These are phyloP conservation scores for Trichopria drosophilae DNA, from an alignment of 2,888 invertebrate genomes.

Conservation along the genomic window DNA sequence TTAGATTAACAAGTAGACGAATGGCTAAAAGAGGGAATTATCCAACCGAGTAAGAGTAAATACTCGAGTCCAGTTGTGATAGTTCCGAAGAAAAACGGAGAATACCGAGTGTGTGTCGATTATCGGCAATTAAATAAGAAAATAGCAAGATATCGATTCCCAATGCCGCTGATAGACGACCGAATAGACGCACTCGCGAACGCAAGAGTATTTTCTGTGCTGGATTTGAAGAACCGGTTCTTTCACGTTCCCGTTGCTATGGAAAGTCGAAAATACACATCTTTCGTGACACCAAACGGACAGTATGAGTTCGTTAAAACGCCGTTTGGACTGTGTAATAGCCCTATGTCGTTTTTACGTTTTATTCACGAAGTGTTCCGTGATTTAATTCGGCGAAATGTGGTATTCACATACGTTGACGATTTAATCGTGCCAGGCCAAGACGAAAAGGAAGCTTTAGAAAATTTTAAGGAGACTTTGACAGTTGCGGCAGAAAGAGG, in stretches of 20 bases:
- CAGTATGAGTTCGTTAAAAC: slow-evolving; percentile 35
- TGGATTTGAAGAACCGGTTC: slow-evolving; percentile 39
- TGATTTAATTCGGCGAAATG: slow-evolving; percentile 5
- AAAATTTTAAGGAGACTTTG: neutral
- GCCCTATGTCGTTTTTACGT: slow-evolving; percentile 20
- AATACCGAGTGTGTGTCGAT: slow-evolving; percentile 37
- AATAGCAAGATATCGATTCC: slow-evolving; percentile 35
- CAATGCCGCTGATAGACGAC: slow-evolving; percentile 40
- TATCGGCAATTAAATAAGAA: slow-evolving; percentile 35
- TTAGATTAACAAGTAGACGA: slow-evolving; percentile 26
- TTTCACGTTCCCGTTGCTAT: slow-evolving; percentile 37
- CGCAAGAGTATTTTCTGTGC: slow-evolving; percentile 29
- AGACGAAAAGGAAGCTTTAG: slow-evolving; percentile 24
- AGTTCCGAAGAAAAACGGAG: slow-evolving; percentile 24
- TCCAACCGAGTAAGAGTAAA: slow-evolving; percentile 15
- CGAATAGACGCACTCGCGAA: slow-evolving; percentile 32
- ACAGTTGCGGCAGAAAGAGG: neutral
- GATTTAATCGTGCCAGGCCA: slow-evolving; percentile 24
- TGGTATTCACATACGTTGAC: slow-evolving; percentile 27
- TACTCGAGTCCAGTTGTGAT: slow-evolving; percentile 29
- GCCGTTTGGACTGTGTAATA: slow-evolving; percentile 28
- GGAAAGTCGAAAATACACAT: slow-evolving; percentile 35
- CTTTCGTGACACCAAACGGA: slow-evolving; percentile 34
- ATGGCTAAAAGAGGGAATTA: slow-evolving; percentile 26
- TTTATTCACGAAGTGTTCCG: slow-evolving; percentile 18